Conservation (phyloP, 37 sponge, comb jelly and placozoan species). For the Beroe forskalii region DNA sequence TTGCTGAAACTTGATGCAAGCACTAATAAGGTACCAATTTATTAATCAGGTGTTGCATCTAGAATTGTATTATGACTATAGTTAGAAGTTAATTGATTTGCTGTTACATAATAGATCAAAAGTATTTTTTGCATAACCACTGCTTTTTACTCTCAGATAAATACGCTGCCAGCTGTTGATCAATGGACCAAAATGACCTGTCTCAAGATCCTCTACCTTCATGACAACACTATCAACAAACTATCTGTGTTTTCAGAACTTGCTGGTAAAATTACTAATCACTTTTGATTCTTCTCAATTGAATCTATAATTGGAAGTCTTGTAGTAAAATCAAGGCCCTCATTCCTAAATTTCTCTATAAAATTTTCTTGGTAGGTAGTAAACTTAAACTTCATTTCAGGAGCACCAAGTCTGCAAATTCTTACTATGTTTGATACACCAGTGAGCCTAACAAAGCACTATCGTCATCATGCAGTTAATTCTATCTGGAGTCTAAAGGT, state of each 20-base stretch:
- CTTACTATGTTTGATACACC: conserved; percentile 81
- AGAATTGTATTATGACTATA: not conserved
- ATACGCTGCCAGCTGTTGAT: conserved; percentile 62
- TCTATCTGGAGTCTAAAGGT: conserved; percentile 66
- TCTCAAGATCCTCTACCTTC: conserved; percentile 75
- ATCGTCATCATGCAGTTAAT: conserved; percentile 82
- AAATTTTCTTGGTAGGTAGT: no score
- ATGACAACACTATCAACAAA: conserved; percentile 69
- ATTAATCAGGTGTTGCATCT: not conserved
- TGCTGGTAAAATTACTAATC: no score
- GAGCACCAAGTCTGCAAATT: conserved; percentile 66
- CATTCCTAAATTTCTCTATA: no score
- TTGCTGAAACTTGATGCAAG: conserved; percentile 79
- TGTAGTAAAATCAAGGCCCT: no score
- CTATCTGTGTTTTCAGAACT: conserved; percentile 3
- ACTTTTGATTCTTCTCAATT: no score
- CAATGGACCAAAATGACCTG: conserved; percentile 71
- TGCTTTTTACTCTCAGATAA: conserved; percentile 70
- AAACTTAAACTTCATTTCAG: no score
- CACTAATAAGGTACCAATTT: conserved; percentile 74
- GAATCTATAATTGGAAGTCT: no score
- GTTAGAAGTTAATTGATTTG: no score
- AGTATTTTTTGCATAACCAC: no score
- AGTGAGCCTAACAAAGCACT: conserved; percentile 69
- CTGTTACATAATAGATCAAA: no score